Conservation (phyloP, 2,113 vertebrate genomes). For the Cyanoderma ruficeps region DNA sequence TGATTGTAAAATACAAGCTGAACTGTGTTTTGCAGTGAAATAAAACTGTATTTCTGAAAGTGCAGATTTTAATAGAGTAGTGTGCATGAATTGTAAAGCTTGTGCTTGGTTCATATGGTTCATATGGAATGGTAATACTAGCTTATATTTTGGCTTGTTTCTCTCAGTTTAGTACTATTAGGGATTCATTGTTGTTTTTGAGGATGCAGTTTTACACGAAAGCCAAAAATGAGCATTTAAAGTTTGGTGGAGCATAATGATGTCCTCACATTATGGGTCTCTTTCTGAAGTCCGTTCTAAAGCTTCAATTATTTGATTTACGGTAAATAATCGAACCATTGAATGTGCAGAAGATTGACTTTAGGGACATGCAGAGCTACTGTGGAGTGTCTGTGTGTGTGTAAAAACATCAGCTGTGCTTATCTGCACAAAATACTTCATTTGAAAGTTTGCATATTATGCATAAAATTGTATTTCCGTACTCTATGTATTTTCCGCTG, state of each 20-base stretch:
- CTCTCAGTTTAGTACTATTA: neutral
- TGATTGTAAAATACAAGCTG: neutral
- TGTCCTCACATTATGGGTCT: neutral
- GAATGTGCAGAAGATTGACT: neutral
- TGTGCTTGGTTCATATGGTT: neutral
- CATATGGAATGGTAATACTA: neutral
- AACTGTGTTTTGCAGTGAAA: neutral
- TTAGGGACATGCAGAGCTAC: neutral
- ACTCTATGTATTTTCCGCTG: neutral
- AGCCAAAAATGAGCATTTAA: neutral
- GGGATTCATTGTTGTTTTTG: neutral
- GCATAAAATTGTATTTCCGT: neutral
- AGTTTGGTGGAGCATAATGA: neutral
- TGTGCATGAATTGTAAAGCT: neutral
- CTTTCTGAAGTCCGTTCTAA: neutral
- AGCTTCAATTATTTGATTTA: neutral
- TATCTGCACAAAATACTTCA: neutral
- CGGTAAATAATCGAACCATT: fast-evolving
- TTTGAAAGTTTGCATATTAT: neutral
- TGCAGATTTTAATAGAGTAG: neutral
- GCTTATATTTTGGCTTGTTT: neutral
- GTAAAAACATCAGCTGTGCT: neutral
- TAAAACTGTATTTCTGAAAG: neutral
- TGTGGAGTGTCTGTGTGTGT: neutral
- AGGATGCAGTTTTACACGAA: neutral